These are phyloP conservation scores for Troglohyphantes excavatus DNA, from an alignment of 2,888 invertebrate genomes.

Conservation along the genomic window DNA sequence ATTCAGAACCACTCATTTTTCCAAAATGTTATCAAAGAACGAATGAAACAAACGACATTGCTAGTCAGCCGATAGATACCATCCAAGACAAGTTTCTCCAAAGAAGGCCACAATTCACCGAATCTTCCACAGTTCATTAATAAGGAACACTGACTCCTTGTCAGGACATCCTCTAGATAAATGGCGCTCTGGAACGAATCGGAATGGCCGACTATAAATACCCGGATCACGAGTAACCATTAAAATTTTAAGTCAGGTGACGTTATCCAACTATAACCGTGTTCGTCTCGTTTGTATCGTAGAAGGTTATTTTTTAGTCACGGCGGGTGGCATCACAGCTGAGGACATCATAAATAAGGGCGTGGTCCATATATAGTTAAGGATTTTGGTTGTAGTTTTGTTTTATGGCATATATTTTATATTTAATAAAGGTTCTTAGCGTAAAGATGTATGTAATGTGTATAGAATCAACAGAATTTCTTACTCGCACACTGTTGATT, in stretches of 20 bases:
- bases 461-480: no score
- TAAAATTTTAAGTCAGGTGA: constrained; percentile 22
- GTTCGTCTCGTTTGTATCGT: neutral
- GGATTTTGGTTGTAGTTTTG: neutral
- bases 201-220: constrained; percentile 41
- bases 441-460: no score
- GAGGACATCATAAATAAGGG: constrained; percentile 17
- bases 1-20: no score
- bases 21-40: no score
- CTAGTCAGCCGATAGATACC: no score
- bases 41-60: no score
- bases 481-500: no score
- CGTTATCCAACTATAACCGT: neutral
- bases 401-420: neutral
- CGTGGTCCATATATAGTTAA: constrained; percentile 5
- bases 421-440: no score
- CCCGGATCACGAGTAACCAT: constrained; percentile 27
- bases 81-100: neutral
- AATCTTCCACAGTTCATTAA: constrained; percentile 34
- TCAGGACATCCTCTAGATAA: neutral
- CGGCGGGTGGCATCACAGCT: constrained; percentile 20
- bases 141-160: neutral
- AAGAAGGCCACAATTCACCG: constrained; percentile 14
- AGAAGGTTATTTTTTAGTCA: neutral
- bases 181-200: constrained; percentile 32